Base-by-base conservation (phyloP, 2,113 vertebrate genomes). In the Eptesicus fuscus region DNA sequence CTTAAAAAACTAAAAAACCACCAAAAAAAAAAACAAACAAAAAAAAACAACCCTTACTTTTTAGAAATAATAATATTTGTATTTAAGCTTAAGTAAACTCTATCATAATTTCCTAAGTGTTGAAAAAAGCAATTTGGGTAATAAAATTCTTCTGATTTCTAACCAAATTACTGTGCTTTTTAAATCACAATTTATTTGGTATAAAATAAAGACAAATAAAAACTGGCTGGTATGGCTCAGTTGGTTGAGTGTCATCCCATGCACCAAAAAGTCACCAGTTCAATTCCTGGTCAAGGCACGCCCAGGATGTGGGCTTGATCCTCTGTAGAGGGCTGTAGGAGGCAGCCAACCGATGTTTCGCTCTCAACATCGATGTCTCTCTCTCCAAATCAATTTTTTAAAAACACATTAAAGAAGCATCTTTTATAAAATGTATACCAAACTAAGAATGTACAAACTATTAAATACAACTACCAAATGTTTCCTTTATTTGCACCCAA, bases 401-500 rank as follows among this genome's bases (percentile, higher is more conserved):
- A 67, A 67, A 67, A n/a, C 61, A 63, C 28, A 63, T 63, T 30
- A 30, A 84, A 88, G 83, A 70, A 61, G 44, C 30, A 93, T 74
- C 42, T 84, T 93, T 97, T n/a, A 14, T 94, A 73, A 97, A 67
- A 80, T 35, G 47, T 49, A 28, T 12, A 17, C 14, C 63, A 83
- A 91, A 82, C 70, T 86, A 95, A 0, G 79, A 88, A 88, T 40
- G 85, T 63, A 35, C 51, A 94, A 96, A 95, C 59, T 0, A 2
- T 17, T 74, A 47, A 76, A 83, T 93, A 94, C 56, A 96, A 91
- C 83, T 77, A 76, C 88, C n/a, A 94, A 93, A 94, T 40, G 23
- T 91, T 88, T 89, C 79, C 88, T 94, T 97, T 97, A 96, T 96
- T 96, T 96, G 85, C 78, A 96, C 20, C 93, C 65, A 95, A 93